Evolutionary conservation across 1,140 invertebrate genomes (phyloP).

Genomic region (Homarus americanus): DNA sequence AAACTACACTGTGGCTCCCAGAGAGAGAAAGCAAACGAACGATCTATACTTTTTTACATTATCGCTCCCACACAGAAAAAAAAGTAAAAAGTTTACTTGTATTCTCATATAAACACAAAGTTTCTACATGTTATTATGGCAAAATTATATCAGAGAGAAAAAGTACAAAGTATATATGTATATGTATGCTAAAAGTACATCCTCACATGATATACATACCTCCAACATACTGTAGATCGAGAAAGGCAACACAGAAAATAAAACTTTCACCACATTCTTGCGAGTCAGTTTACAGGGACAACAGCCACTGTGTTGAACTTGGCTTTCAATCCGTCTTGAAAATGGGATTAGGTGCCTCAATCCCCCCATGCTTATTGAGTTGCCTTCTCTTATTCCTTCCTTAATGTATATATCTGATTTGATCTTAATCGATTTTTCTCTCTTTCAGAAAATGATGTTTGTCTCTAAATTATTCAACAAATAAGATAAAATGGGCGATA

Average conservation of each 20-base stretch:
- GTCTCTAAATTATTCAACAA: neutral
- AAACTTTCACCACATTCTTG: too few species aligned
- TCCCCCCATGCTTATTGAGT: neutral
- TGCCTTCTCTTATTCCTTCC: neutral
- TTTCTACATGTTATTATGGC: too few species aligned
- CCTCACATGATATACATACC: neutral
- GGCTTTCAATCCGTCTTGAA: neutral
- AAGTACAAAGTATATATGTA: too few species aligned
- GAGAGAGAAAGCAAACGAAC: neutral
- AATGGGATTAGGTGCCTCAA: neutral
- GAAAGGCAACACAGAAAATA: too few species aligned
- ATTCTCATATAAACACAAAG: conserved; percentile 9
- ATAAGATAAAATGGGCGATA: neutral
- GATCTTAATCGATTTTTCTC: neutral
- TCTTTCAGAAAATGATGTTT: neutral
- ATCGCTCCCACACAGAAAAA: too few species aligned
- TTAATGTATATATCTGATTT: conserved; percentile 2
- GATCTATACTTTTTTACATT: neutral
- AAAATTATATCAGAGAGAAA: too few species aligned
- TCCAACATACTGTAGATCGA: too few species aligned
- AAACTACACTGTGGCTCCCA: too few species aligned
- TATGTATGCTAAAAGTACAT: too few species aligned
- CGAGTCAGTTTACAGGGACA: too few species aligned
- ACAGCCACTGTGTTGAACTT: neutral
- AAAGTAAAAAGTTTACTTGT: conserved; percentile 8